Evolutionary conservation across 2,797 vertebrate species (phyloP).

Genomic region (Zalophus californianus): DNA sequence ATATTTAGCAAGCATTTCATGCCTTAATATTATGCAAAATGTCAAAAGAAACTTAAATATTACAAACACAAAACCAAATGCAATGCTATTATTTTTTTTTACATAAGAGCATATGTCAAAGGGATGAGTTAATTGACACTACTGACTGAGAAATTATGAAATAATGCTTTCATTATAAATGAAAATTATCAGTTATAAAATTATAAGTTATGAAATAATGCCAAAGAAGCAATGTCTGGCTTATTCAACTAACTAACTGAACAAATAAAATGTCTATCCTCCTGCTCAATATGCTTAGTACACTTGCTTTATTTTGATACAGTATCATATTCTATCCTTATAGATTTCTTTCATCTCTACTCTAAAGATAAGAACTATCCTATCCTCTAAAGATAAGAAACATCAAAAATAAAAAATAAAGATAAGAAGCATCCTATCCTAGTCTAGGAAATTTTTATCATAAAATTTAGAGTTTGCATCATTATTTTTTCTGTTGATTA

Average conservation of each 20-base stretch:
- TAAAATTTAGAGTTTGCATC: slow-evolving; percentile 43
- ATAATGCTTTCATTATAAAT: background rate
- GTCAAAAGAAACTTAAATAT: slow-evolving; percentile 69
- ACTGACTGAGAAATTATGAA: slow-evolving; percentile 39
- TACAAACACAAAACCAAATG: slow-evolving; percentile 51
- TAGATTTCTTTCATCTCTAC: background rate
- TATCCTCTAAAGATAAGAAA: background rate
- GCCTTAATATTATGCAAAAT: background rate
- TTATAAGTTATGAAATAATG: background rate
- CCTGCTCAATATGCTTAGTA: slow-evolving; percentile 10
- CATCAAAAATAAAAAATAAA: background rate
- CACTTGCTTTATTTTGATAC: slow-evolving; percentile 47
- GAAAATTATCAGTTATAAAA: background rate
- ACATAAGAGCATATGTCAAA: slow-evolving; percentile 57
- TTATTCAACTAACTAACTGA: slow-evolving; percentile 50
- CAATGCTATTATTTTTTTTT: slow-evolving; percentile 55
- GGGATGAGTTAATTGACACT: slow-evolving; percentile 54
- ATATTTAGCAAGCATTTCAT: slow-evolving; percentile 46
- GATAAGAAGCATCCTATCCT: accelerated
- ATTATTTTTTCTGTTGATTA: slow-evolving; percentile 34
- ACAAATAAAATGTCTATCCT: slow-evolving; percentile 39
- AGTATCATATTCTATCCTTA: background rate
- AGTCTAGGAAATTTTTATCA: background rate
- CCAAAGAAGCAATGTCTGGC: slow-evolving; percentile 9
- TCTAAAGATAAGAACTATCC: background rate